A percentile compares a stretch with the other conserved stretches of the same genome.
Conservation (phyloP, 2,797 vertebrate genomes). For the Nyctibius grandis region DNA sequence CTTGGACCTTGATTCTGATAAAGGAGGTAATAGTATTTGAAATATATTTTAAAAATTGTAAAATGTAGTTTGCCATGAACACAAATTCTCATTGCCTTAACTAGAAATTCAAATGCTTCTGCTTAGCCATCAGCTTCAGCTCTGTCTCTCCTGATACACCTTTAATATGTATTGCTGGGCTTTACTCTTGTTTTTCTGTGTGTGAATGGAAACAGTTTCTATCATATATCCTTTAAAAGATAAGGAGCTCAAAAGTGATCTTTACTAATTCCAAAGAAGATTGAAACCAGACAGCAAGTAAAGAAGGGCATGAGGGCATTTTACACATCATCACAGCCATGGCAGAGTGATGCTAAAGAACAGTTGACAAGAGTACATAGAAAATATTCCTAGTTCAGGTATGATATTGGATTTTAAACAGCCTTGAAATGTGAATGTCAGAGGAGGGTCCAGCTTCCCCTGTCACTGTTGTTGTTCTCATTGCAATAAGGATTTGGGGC, state of each 20-base stretch:
- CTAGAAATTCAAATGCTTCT: neutral
- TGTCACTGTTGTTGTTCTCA: neutral
- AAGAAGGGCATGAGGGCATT: neutral
- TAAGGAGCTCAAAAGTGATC: neutral
- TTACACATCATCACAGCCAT: neutral
- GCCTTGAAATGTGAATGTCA: neutral
- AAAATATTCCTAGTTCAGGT: neutral
- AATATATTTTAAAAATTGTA: neutral
- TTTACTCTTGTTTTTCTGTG: neutral
- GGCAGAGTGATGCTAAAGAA: neutral
- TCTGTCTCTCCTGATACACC: neutral
- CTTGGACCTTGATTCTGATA: neutral
- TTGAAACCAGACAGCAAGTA: neutral
- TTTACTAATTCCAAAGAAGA: slow-evolving; percentile 8
- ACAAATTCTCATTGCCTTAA: neutral
- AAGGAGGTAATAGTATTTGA: neutral
- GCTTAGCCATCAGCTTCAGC: neutral
- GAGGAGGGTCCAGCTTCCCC: neutral
- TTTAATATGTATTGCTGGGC: neutral
- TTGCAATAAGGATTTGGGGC: neutral
- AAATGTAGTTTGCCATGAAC: neutral
- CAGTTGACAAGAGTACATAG: neutral
- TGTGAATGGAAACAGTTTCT: neutral
- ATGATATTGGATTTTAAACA: neutral
- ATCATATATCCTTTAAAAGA: neutral